phyloP scores from a whole-genome alignment of 2,888 invertebrate genomes.

The Dynastes tityus region DNA sequence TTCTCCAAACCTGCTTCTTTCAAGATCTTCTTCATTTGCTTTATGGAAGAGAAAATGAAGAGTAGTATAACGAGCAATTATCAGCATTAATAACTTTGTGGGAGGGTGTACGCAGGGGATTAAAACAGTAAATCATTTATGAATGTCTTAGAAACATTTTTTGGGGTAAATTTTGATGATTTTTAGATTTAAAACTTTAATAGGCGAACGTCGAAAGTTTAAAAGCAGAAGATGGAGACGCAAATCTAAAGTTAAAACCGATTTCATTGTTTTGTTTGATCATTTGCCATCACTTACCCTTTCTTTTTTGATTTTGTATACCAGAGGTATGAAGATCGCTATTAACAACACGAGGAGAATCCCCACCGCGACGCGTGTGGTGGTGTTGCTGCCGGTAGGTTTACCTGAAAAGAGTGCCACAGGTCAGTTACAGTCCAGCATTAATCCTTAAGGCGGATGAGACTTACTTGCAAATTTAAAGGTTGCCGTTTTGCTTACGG shows the following conservation, averaged over 20 bases:
- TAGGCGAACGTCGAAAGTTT: too few relatives aligned
- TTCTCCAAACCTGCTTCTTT: constrained; percentile 82
- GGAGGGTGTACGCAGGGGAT: too few relatives aligned
- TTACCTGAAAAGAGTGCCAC: constrained; percentile 55
- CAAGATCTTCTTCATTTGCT: constrained; percentile 76
- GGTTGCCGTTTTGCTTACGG: constrained; percentile 64
- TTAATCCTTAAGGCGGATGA: background rate
- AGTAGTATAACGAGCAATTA: background rate
- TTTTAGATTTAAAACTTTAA: too few relatives aligned
- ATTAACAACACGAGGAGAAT: constrained; percentile 67
- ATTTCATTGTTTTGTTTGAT: too few relatives aligned
- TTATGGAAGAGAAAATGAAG: background rate
- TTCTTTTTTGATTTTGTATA: constrained; percentile 73
- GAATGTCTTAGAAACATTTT: too few relatives aligned
- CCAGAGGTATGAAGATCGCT: constrained; percentile 65
- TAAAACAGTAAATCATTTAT: too few relatives aligned
- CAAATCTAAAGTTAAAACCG: too few relatives aligned
- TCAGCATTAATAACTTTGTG: too few relatives aligned
- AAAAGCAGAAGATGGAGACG: too few relatives aligned
- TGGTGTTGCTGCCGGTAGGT: constrained; percentile 51
- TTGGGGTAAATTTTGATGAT: too few relatives aligned
- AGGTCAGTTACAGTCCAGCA: too few relatives aligned
- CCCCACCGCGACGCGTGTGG: constrained; percentile 54
- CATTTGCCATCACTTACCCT: constrained; percentile 55
- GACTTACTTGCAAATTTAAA: constrained; percentile 72